Base-by-base conservation (phyloP, 2,888 invertebrate species). In the Erebia aethiops region DNA sequence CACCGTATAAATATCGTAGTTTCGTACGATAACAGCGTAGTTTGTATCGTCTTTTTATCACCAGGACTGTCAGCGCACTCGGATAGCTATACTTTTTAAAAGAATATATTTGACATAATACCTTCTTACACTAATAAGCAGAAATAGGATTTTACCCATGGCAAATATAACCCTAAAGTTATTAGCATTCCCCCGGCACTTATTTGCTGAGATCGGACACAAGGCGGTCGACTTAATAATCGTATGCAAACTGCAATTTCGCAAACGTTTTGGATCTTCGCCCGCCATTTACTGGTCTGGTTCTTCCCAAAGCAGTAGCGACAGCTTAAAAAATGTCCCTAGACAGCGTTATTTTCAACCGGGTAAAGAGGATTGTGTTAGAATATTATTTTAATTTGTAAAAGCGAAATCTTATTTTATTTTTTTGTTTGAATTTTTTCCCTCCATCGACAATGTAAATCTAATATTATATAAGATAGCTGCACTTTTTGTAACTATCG, bases 221-320 rank as follows among this genome's bases (percentile, higher is more conserved):
- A 54, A 41, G 61, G 61, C 18, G 35, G 43, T 61, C 43, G 52
- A 64, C 52, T 64, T 64, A 54, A 16, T 64, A 64, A 64, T 64
- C 54, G 54, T 65, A 54, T 54, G 65, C 65, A 54, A 65, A 51
- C 41, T 65, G 54, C 54, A 54, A 54, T 65, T 65, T 65, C 56
- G 52, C 65, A 41, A 65, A 43, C 65, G 65, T 43, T 56, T 43
- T 65, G 52, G 54, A 41, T 64, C 54, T 54, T 41, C 16, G 41
- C 54, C 41, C 18, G 41, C 52, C 41, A 5, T 65, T 65, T 65
- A 41, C 65, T 54, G 54, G 65, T 65, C 65, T 35, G 54, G 52
- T 41, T 51, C 14, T 41, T 35, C 35, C 65, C 65, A 52, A 64
- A 41, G 51, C 52, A 51, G 18, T 52, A 4, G 35, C 41, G 54